Base-by-base conservation (phyloP, 2,888 invertebrate species). In the Adelphocoris suturalis region DNA sequence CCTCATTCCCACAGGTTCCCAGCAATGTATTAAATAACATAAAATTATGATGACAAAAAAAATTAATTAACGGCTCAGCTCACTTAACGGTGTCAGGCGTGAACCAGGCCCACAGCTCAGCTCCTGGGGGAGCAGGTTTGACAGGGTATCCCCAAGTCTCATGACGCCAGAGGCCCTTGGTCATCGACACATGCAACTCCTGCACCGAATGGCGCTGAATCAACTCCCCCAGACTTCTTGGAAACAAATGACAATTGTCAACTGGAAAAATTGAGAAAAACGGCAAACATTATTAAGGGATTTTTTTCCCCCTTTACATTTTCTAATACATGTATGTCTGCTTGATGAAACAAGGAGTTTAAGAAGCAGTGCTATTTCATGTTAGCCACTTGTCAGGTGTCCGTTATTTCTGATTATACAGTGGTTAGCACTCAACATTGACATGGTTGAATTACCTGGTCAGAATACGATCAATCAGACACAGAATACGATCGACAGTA, bases 51-150 rank as follows among this genome's bases (percentile, higher is more conserved):
- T 37, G 11, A 52, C 2, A 3, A 16, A 1, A 52, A 52, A 52
- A 52, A 7, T 14, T 52, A 3, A 52, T 52, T 14, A 61, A n/a
- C n/a, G 23, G 23, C 0, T 1, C 92, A 37, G 37, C 93, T 93
- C 92, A 94, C 94, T 94, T 94, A 84, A 92, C 92, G 0, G 96
- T 95, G 90, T 95, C 94, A 27, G 95, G 93, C 91, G 95, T 95
- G 93, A 99, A 99, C 98, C 99, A 99, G 0, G 97, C 98, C 95
- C 97, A 97, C 0, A 99, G 94, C 93, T 99, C 98, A 0, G 98
- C 98, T 9, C 99, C 99, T 0, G 98, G 97, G 0, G 98, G 97
- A 3, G 98, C 97, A 93, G 98, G 97, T 14, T 96, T 93, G 47
- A 97, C 95, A 2, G 99, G 98, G 94, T 98, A 98, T 0, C 99